Base-by-base conservation (phyloP, 2,888 invertebrate genomes). In the Ichneumon xanthorius region DNA sequence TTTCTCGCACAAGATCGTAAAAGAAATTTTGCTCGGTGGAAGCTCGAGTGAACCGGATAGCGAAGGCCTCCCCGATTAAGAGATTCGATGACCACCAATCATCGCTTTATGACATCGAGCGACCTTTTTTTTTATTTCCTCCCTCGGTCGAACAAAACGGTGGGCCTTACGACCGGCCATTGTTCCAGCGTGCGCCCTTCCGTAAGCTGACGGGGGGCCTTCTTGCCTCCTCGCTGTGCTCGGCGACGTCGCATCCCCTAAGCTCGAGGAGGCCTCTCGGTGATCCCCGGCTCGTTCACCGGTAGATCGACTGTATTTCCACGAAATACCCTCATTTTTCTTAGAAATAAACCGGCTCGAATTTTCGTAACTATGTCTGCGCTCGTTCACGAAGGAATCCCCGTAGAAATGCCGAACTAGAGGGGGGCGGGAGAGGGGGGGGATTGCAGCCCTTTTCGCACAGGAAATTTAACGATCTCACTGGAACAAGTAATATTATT, bases 31-130 rank as follows among this genome's bases (percentile, higher is more conserved):
- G 19, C 30, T 48, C 14, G 45, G 16, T 48, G 45, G 22, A 45
- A 53, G 67, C 40, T 63, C 14, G 45, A 70, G 45, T 58, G 61
- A 61, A 45, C 58, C 14, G 68, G 37, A 55, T n/a, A 33, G 71
- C 61, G 11, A 40, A 22, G 58, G 67, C 55, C 53, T 65, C 40
- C 67, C 71, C 61, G 82, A 85, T 86, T 72, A 86, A 83, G 67
- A 58, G 67, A 81, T 85, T 70, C 50, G 85, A 87, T 79, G 86
- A 85, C 82, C 86, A 81, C 68, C 87, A 88, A 84, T 88, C 85
- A 88, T 89, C 80, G 80, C 50, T 90, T 89, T 90, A 90, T 80
- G 83, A 86, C 83, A 86, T 61, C 80, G 67, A 65, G 58, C 40
- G 86, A 73, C 86, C 88, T 87, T 88, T 88, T 82, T 40, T 73